Conservation (phyloP, 2,888 invertebrate genomes). For the Graphium colonna region DNA sequence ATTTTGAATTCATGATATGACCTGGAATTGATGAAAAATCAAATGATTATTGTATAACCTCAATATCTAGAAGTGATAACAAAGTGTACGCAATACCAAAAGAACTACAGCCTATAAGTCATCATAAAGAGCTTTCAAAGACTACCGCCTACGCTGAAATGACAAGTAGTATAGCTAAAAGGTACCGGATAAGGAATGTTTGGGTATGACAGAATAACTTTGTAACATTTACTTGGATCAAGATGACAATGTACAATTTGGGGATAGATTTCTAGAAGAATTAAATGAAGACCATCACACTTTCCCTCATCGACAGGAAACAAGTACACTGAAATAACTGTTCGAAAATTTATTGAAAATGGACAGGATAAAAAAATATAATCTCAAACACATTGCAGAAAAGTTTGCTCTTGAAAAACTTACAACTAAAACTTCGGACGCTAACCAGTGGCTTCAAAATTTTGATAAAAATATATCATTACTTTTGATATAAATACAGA, state of each 20-base stretch:
- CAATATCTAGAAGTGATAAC: conserved; percentile 9
- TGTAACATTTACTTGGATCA: conserved; percentile 25
- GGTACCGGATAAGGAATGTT: conserved; percentile 24
- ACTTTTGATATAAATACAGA: conserved; percentile 16
- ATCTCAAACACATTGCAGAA: conserved; percentile 28
- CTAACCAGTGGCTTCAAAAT: conserved; percentile 30
- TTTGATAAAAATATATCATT: conserved; percentile 33
- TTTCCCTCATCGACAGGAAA: not conserved
- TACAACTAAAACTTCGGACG: conserved; percentile 27
- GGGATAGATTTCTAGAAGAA: not conserved
- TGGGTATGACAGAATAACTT: conserved; percentile 26
- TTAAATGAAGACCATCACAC: not conserved
- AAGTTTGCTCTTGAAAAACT: conserved; percentile 35
- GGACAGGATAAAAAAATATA: conserved; percentile 24
- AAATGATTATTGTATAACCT: conserved; percentile 17
- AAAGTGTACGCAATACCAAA: conserved; percentile 22
- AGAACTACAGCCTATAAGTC: conserved; percentile 19
- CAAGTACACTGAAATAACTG: conserved; percentile 25
- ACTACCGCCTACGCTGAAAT: conserved; percentile 19
- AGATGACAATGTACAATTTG: conserved; percentile 20
- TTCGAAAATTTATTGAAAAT: conserved; percentile 15
- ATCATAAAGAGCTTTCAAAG: conserved; percentile 22
- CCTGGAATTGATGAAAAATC: conserved; percentile 21
- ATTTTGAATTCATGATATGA: not conserved
- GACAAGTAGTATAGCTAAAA: conserved; percentile 29